Conservation (phyloP, 1,140 invertebrate genomes). For the Atopsyche davidsoni region DNA sequence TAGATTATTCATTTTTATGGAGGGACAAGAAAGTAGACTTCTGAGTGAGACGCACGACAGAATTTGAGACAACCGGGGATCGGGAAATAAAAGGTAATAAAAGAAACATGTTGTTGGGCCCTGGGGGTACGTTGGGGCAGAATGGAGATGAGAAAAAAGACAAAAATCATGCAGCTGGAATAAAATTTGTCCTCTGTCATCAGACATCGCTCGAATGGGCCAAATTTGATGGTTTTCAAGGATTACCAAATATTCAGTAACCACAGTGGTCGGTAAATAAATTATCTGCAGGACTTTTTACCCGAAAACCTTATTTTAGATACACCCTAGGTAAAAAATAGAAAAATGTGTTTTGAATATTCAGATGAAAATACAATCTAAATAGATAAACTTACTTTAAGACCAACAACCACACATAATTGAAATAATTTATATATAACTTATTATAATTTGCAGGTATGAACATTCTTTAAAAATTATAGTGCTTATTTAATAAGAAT, state of each 20-base stretch:
- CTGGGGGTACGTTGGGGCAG: not conserved
- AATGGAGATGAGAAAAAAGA: slow-evolving; percentile 1
- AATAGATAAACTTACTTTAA: too few relatives aligned
- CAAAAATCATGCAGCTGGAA: slow-evolving; percentile 22
- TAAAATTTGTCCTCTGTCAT: slow-evolving; percentile 9
- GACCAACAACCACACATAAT: too few relatives aligned
- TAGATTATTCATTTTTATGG: slow-evolving; percentile 12
- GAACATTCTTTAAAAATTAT: too few relatives aligned
- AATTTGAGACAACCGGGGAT: slow-evolving; percentile 20
- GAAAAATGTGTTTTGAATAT: too few relatives aligned
- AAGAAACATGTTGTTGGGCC: slow-evolving; percentile 10
- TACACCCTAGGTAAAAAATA: too few relatives aligned
- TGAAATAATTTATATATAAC: too few relatives aligned
- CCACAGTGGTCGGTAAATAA: too few relatives aligned
- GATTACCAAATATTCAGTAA: not conserved
- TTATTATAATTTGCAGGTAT: too few relatives aligned
- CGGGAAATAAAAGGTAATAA: slow-evolving; percentile 25
- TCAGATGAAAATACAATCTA: too few relatives aligned
- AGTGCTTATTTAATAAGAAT: too few relatives aligned
- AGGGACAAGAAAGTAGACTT: slow-evolving; percentile 3
- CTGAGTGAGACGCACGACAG: slow-evolving; percentile 12
- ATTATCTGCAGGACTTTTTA: too few relatives aligned
- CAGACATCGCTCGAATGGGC: not conserved
- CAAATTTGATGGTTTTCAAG: not conserved
- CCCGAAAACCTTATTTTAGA: too few relatives aligned